Conservation (phyloP, 1,140 invertebrate genomes). For the Drosophila biarmipes region DNA sequence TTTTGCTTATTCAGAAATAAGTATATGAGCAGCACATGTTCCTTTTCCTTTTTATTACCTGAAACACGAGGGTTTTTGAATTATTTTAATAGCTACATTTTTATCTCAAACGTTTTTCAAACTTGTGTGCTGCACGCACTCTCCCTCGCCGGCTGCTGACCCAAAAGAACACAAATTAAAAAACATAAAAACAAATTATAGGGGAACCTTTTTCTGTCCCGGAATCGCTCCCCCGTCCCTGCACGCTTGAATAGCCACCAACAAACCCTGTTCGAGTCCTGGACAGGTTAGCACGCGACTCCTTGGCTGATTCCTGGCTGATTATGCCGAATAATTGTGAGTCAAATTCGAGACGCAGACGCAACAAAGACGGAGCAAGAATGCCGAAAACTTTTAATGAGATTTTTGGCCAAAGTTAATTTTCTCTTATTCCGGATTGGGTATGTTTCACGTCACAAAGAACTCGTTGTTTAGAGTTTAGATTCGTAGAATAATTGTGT, state of each 20-base stretch:
- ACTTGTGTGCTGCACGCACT: conserved; percentile 61
- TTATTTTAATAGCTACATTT: conserved; percentile 1
- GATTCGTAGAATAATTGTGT: too few species aligned
- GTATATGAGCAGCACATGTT: not conserved
- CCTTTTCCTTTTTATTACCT: not conserved
- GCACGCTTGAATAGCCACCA: conserved; percentile 44
- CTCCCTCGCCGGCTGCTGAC: conserved; percentile 38
- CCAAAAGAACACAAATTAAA: conserved; percentile 36
- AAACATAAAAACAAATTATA: conserved; percentile 53
- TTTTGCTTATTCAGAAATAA: too few species aligned
- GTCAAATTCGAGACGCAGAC: conserved; percentile 58
- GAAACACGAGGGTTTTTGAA: not conserved
- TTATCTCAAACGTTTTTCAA: not conserved
- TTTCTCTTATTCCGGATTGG: conserved; percentile 4
- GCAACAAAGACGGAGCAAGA: conserved; percentile 53
- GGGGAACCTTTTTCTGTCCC: conserved; percentile 35
- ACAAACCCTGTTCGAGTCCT: conserved; percentile 39
- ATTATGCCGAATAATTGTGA: conserved; percentile 66
- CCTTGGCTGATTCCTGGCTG: too few species aligned
- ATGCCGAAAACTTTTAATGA: conserved; percentile 77
- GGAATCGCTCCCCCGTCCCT: conserved; percentile 4
- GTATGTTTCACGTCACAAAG: not conserved
- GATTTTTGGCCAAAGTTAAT: conserved; percentile 62
- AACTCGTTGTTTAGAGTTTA: not conserved
- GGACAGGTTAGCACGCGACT: conserved; percentile 51